Evolutionary conservation across 1,140 invertebrate genomes (phyloP), one percentile per base, ranked within the genome.

Genomic region (Maconellicoccus hirsutus): DNA sequence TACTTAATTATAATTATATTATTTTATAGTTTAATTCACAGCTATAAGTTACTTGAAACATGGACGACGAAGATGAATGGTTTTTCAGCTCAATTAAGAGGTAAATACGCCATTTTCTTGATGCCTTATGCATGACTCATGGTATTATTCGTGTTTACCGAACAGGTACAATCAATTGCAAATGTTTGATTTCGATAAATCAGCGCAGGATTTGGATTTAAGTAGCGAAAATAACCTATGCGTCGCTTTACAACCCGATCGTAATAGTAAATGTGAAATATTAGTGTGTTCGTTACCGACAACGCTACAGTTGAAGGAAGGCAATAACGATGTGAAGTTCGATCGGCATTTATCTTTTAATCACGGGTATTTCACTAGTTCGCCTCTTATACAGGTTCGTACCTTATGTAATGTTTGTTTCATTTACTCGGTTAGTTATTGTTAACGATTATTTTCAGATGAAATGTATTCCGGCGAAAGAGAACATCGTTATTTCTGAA

Each of bases 51-150:
- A n/a, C n/a, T n/a, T n/a, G n/a, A n/a, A 66, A 10, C 10, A 66
- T 66, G 61, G 61, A 66, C 22, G 61, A 66, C 4, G 61, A 66
- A 19, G 61, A 66, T 25, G 21, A 66, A 66, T 66, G 61, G 61
- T 66, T 66, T 66, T 66, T 66, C 19, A 23, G 16, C 25, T 66
- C 61, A 4, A 25, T 66, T 25, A 66, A 66, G 16, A 10, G 21
- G 61, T 66, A 66, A 3, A 22, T 66, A 25, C 25, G 8, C 25
- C 4, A 23, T 23, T 23, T 66, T 12, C 10, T 23, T 66, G 10
- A 26, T 66, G 14, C 6, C 61, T 66, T 14, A 16, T 25, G 19
- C 2, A 66, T 3, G 16, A 8, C 4, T 8, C 19, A 66, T 23
- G 1, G 10, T 8, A 66, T 23, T 66, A 61, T 19, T 61, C 25